A percentile compares a stretch with the other conserved stretches of the same genome.
phyloP scores from a whole-genome alignment of 2,113 vertebrate species.

The Puma concolor region DNA sequence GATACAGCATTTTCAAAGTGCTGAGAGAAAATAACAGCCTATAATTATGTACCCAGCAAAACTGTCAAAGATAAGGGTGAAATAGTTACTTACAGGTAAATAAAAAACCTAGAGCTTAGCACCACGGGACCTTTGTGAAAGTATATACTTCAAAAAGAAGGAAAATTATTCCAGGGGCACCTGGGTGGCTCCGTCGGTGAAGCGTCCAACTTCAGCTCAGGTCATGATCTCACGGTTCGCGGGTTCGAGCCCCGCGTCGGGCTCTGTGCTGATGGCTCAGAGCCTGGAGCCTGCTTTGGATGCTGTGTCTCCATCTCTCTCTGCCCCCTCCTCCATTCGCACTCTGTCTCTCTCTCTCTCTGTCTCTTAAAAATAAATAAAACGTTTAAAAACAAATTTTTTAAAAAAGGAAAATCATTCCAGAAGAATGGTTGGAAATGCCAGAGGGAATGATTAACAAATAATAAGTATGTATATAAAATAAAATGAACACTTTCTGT shows the following conservation, averaged over 20 bases:
- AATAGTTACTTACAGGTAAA: not conserved
- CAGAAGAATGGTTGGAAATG: not conserved
- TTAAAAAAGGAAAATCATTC: slow-evolving; percentile 7
- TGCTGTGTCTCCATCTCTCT: no score
- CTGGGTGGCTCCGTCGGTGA: no score
- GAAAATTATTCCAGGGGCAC: not conserved
- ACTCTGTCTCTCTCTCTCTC: no score
- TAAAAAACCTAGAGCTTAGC: not conserved
- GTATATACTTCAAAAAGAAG: not conserved
- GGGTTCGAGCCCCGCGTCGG: no score
- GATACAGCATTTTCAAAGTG: not conserved
- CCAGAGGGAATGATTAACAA: not conserved
- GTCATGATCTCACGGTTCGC: no score
- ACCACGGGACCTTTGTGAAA: not conserved
- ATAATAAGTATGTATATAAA: not conserved
- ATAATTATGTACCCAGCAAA: not conserved
- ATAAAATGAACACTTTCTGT: not conserved
- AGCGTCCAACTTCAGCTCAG: no score
- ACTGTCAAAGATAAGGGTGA: not conserved
- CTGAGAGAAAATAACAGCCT: not conserved
- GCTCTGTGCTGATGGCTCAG: no score
- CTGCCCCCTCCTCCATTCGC: no score
- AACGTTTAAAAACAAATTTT: not conserved
- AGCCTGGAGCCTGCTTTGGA: no score
- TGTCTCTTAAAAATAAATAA: no score